Evolutionary conservation across 2,888 invertebrate species (phyloP).

Genomic region (Hymenopus coronatus): DNA sequence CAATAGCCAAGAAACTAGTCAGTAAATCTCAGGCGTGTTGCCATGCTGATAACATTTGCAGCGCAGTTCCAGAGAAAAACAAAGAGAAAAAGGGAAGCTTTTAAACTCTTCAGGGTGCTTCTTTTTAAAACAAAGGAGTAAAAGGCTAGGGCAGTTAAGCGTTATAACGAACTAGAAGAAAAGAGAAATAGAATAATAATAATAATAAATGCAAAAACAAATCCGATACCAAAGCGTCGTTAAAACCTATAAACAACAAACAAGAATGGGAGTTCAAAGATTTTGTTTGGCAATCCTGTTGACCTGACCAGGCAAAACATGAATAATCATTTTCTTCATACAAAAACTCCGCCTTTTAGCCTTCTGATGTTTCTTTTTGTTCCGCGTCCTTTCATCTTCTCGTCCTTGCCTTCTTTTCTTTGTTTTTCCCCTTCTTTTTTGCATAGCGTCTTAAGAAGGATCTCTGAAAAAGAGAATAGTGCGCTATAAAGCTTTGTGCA

Average conservation of each 20-base stretch:
- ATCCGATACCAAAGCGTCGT: background rate
- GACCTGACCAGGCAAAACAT: background rate
- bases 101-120: background rate
- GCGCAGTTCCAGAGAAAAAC: background rate
- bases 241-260: background rate
- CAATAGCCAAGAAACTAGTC: too few species aligned
- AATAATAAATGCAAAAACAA: background rate
- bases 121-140: background rate
- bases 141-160: background rate
- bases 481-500: background rate
- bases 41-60: background rate
- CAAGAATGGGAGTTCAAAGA: background rate
- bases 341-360: background rate
- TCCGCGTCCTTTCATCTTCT: background rate
- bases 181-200: background rate
- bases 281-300: background rate
- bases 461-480: background rate
- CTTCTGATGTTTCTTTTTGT: background rate
- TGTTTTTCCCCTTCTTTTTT: background rate
- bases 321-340: background rate
- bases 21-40: too few species aligned
- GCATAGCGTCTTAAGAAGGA: background rate
- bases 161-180: background rate
- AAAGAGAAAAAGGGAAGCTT: background rate
- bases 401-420: background rate